Base-by-base conservation (phyloP, 2,888 invertebrate genomes). In the Pyrochroa serraticornis region DNA sequence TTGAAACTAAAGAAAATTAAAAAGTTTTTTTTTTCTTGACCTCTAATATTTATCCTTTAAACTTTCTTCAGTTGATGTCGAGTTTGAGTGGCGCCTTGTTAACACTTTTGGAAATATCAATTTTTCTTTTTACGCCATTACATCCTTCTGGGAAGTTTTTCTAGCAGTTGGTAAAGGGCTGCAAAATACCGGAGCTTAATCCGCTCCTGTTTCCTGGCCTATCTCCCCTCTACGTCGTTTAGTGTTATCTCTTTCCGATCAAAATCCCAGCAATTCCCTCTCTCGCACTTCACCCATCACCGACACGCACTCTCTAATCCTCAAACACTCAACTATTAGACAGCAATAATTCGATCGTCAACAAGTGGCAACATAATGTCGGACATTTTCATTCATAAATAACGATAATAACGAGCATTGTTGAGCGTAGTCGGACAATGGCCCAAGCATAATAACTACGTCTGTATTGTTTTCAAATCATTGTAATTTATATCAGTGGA, bases 361-460 rank as follows among this genome's bases (percentile, higher is more conserved):
- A 43, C 10, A n/a, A 10, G 30, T 37, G 9, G 30, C 30, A 22
- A 14, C 37, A 44, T 36, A 50, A 43, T 51, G 13, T 37, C 43
- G 32, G 34, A 7, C 36, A 52, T 52, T 52, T 52, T 45, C 52
- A 52, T 52, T 52, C 52, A 52, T 44, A 52, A 52, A 52, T 45
- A 32, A 31, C 34, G 8, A n/a, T 30, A 35, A 50, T 34, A 50
- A 50, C 34, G 22, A 44, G 44, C 52, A 52, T 52, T 52, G 44
- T 33, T 52, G 38, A 38, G 22, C 52, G 52, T 52, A 52, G 51
- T 43, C 74, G 75, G 74, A 72, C 74, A 72, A 72, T 75, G 75
- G 75, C 75, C 70, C 71, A 72, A 70, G 63, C 65, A 56, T 51
- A 59, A 47, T 50, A 52, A 53, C 55, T 46, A 41, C 35, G 34